phyloP scores from a whole-genome alignment of 2,113 vertebrate genomes.

The Colaptes auratus region DNA sequence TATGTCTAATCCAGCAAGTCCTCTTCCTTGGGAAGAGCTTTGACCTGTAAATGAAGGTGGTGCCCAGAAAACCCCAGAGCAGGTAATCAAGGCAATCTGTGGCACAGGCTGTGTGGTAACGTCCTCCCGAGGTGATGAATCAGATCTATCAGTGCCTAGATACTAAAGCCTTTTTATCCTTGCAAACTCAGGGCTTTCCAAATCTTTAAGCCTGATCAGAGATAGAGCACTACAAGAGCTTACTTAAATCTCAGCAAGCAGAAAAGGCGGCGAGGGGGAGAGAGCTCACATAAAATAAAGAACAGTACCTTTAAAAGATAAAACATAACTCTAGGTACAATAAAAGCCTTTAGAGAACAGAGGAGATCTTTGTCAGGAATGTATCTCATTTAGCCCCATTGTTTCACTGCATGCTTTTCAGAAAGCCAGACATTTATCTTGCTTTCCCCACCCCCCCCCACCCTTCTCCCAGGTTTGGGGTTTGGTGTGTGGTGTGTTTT shows the following conservation, averaged over 20 bases:
- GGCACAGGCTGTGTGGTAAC: constrained; percentile 14
- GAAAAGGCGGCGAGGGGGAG: background rate
- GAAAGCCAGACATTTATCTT: constrained; percentile 69
- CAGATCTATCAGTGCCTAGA: constrained; percentile 65
- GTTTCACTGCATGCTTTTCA: constrained; percentile 59
- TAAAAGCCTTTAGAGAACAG: constrained; percentile 71
- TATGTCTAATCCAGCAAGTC: background rate
- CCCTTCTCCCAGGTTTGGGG: no score
- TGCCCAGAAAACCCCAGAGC: constrained; percentile 5
- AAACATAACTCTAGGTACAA: constrained; percentile 62
- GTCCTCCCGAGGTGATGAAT: constrained; percentile 48
- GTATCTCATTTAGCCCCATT: constrained; percentile 76
- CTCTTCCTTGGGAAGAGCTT: background rate
- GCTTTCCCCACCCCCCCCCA: background rate
- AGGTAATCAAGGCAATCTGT: constrained; percentile 55
- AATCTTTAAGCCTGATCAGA: constrained; percentile 76
- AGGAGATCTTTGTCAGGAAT: constrained; percentile 74
- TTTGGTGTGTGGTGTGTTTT: background rate
- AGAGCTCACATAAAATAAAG: constrained; percentile 62
- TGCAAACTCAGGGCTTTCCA: constrained; percentile 74
- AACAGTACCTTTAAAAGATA: constrained; percentile 63
- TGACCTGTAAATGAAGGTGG: constrained; percentile 50
- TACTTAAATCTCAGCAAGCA: constrained; percentile 74
- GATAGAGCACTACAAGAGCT: constrained; percentile 63
- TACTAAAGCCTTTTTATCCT: constrained; percentile 59